Evolutionary conservation across 2,888 invertebrate species (phyloP), one percentile per base, ranked within the genome.

Genomic region (Synanthedon vespiformis): DNA sequence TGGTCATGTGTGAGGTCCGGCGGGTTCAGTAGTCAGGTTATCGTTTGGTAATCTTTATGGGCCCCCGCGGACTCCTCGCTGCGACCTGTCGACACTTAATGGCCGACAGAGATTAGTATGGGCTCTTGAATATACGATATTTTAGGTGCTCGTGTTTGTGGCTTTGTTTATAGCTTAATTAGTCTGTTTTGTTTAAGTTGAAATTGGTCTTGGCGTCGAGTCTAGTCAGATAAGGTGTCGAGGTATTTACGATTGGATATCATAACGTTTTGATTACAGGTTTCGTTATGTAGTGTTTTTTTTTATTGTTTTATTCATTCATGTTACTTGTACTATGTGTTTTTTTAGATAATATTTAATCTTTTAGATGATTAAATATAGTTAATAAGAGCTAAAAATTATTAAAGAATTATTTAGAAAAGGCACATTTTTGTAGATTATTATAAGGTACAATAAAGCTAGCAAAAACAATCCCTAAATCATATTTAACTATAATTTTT

Each of bases 81-180:
- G 80, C 64, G 80, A 80, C 77, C 84, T 81, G 87, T 85, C 85
- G 74, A 76, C 85, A 78, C 77, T 77, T 86, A 87, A 87, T 85
- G 85, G 81, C 76, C 68, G 67, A 64, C 68, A 59, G 74, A 84
- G 82, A 85, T 83, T 83, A 83, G 78, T 78, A 73, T 68, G 64
- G 67, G 67, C 61, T 58, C 56, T 54, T 64, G 64, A 62, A 68
- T 66, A 67, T 66, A 64, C 72, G 74, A 78, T 77, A 77, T 84
- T 80, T 80, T 79, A 75, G 76, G 71, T 72, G 73, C 59, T 67
- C 77, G 75, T 86, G 83, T 85, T 80, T 83, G 83, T 81, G 79
- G 86, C 72, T 81, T 84, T 80, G 83, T 86, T 86, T 86, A 87
- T 87, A 77, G 85, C 85, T 87, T 87, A 86, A 87, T 87, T 87